Evolutionary conservation across 2,113 vertebrate genomes (phyloP).

Genomic region (Physeter macrocephalus): DNA sequence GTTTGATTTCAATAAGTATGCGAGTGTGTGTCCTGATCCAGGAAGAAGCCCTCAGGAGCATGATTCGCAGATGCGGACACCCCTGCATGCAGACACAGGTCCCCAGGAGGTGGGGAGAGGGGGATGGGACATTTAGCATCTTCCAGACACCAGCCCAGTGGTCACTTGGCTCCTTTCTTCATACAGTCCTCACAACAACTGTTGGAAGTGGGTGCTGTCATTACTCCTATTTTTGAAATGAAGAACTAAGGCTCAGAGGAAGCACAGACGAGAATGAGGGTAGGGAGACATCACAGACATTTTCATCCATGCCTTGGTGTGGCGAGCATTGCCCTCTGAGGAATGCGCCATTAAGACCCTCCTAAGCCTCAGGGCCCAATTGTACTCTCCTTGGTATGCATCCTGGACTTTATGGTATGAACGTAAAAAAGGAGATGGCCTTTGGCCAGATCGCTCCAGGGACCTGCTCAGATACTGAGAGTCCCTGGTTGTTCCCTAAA

Average conservation of each 20-base stretch:
- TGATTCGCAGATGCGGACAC: neutral
- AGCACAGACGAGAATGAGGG: neutral
- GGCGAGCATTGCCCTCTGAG: too few relatives aligned
- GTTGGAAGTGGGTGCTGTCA: neutral
- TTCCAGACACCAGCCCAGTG: neutral
- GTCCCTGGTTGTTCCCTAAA: too few relatives aligned
- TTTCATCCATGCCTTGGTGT: neutral
- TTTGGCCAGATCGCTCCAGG: too few relatives aligned
- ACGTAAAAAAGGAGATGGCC: too few relatives aligned
- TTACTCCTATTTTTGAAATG: neutral
- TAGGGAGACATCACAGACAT: fast-evolving
- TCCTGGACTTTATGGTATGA: too few relatives aligned
- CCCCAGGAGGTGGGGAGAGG: too few relatives aligned
- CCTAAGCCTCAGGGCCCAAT: too few relatives aligned
- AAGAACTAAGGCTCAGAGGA: neutral
- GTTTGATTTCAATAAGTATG: neutral
- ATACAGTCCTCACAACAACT: neutral
- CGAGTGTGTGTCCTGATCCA: neutral
- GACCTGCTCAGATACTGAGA: too few relatives aligned
- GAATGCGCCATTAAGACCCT: too few relatives aligned
- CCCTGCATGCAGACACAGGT: neutral
- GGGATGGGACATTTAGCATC: neutral
- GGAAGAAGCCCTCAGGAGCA: neutral
- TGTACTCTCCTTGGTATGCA: too few relatives aligned
- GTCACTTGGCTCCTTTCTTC: neutral